Base-by-base conservation (phyloP, 2,113 vertebrate species). In the Actenoides hombroni region DNA sequence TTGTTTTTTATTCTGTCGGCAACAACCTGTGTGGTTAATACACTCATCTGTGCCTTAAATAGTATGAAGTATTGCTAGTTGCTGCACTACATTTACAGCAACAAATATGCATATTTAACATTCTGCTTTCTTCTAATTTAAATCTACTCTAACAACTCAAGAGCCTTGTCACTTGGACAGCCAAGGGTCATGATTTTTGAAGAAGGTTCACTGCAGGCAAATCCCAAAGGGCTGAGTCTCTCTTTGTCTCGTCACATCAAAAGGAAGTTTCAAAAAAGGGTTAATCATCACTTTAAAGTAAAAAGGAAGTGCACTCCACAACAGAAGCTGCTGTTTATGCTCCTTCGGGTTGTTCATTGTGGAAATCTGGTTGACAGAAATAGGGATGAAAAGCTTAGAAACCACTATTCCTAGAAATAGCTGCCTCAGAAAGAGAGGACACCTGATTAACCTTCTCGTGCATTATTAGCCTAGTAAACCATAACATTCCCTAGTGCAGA, bases 291-390 rank as follows among this genome's bases (percentile, higher is more conserved):
- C 53, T 87, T 89, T 59, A 85, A 92, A 92, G 91, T 57, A 69
- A 86, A 95, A 95, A 90, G 78, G 46, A 92, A 90, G 20, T 19
- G 28, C 65, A 64, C 63, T 83, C 46, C 37, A 23, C 61, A 91
- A 94, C 79, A 96, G 85, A 94, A 82, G n/a, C 70, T 90, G 39
- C 46, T 83, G 92, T 92, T 97, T 71, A 86, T 94, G 40, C 63
- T 94, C 48, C 70, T 94, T 82, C 91, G 42, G 67, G 35, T 59
- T 83, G 81, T 13, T 86, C 83, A 56, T 79, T 89, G 90, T 91
- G 69, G 69, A 90, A 92, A 86, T 63, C 19, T 79, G 44, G 69
- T 73, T 91, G 88, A 94, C 69, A 88, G 65, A 91, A 96, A 86
- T 82, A 8, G 28, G 74, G 65, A 89, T 87, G 83, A 93, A 95